These are phyloP conservation scores for Pseudonaja textilis DNA, from an alignment of 2,113 vertebrate species.

Conservation along the genomic window DNA sequence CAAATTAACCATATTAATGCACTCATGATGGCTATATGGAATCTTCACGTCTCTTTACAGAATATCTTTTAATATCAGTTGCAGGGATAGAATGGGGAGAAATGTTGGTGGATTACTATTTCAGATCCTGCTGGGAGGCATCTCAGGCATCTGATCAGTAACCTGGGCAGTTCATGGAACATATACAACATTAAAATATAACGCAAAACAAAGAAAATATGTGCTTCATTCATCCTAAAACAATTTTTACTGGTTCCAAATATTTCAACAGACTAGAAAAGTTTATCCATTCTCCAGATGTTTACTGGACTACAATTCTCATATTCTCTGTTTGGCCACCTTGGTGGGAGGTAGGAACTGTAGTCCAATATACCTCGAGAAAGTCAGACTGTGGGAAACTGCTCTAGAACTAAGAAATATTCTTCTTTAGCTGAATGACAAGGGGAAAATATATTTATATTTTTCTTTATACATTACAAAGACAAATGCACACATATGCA, in stretches of 20 bases:
- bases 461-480: background rate
- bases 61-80: background rate
- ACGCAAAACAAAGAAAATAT: background rate
- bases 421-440: background rate
- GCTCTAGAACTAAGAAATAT: background rate
- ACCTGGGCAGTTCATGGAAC: background rate
- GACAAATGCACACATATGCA: rapidly evolving
- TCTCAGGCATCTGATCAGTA: background rate
- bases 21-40: background rate
- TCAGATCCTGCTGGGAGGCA: background rate
- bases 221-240: background rate
- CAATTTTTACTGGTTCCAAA: background rate
- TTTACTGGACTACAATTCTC: background rate
- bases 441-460: background rate
- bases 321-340: background rate
- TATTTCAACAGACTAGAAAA: background rate
- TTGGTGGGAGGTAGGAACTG: background rate
- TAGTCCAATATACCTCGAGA: background rate
- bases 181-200: background rate
- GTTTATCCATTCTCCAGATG: background rate
- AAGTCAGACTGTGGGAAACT: background rate
- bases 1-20: background rate
- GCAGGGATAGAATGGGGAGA: background rate
- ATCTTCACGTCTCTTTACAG: background rate
- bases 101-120: background rate